Percentiles rank a stretch among this genome's conserved stretches.
Evolutionary conservation across 2,113 vertebrate genomes (phyloP).

Genomic region (Sporophila hypoxantha): DNA sequence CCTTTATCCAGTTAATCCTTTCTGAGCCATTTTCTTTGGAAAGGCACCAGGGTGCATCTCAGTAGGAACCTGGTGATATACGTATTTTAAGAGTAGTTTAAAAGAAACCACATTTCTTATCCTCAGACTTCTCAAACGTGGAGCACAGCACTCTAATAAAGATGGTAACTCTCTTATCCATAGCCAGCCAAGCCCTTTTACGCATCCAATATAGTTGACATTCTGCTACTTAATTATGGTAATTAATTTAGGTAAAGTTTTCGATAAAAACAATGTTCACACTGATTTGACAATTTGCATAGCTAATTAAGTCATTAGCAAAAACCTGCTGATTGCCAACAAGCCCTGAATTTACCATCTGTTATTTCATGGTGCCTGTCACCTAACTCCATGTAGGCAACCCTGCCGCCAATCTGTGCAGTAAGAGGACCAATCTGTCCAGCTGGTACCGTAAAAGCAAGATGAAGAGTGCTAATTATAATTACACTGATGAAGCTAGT

Average conservation of each 20-base stretch:
- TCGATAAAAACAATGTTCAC: slow-evolving; percentile 97
- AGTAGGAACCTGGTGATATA: neutral
- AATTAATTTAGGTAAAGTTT: slow-evolving; percentile 99
- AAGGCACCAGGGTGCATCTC: neutral
- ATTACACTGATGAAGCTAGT: slow-evolving; percentile 79
- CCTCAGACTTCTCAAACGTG: slow-evolving; percentile 18
- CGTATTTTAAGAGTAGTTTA: neutral
- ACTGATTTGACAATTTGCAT: slow-evolving; percentile 98
- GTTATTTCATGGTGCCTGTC: slow-evolving; percentile 89
- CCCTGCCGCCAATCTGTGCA: slow-evolving; percentile 78
- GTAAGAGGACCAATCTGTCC: slow-evolving; percentile 76
- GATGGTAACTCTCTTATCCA: slow-evolving; percentile 65
- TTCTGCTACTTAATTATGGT: slow-evolving; percentile 90
- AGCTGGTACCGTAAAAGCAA: slow-evolving; percentile 82
- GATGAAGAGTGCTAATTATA: slow-evolving; percentile 84
- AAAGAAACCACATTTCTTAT: slow-evolving; percentile 31
- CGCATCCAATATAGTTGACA: slow-evolving; percentile 81
- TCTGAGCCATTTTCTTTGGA: slow-evolving; percentile 32
- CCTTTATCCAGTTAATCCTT: neutral
- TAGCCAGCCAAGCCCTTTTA: slow-evolving; percentile 68
- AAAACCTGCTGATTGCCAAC: slow-evolving; percentile 95
- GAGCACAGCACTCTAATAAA: slow-evolving; percentile 45
- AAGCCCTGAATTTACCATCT: slow-evolving; percentile 95
- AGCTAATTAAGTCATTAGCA: slow-evolving; percentile 99
- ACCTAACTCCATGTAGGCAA: slow-evolving; percentile 82